A percentile compares a stretch with the other conserved stretches of the same genome.
Conservation (phyloP, 2,797 vertebrate species). For the Paramormyrops hopkinsi region DNA sequence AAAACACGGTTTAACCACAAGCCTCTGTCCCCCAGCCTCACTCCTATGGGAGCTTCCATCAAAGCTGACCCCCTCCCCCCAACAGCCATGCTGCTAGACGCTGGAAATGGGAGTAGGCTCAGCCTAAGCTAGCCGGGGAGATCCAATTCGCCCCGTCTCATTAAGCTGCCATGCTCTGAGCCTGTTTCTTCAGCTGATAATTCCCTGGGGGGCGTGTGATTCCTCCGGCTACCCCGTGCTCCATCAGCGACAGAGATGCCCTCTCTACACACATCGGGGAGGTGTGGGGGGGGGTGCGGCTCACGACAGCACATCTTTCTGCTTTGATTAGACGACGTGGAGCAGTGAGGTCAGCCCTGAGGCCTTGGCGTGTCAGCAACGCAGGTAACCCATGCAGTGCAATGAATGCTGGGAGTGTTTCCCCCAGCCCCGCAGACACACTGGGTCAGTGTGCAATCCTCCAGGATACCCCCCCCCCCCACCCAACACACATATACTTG, state of each 20-base stretch:
- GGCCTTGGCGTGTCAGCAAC: not conserved
- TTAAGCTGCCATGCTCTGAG: not conserved
- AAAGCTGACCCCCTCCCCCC: not conserved
- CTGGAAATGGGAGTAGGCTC: not conserved
- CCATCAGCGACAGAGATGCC: not conserved
- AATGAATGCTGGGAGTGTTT: not conserved
- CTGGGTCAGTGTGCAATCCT: not conserved
- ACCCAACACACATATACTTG: not conserved
- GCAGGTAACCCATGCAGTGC: not conserved
- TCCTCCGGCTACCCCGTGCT: not conserved
- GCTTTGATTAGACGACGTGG: not conserved
- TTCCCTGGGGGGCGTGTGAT: not conserved
- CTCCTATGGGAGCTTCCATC: not conserved
- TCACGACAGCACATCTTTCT: not conserved
- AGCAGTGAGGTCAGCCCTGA: not conserved
- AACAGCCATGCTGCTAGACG: not conserved
- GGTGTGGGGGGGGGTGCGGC: too few relatives aligned
- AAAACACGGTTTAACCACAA: not conserved
- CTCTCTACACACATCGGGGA: not conserved
- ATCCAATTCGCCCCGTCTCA: not conserved
- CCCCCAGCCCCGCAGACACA: not conserved
- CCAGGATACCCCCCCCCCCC: not conserved
- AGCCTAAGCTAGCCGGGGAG: not conserved
- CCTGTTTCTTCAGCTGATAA: conserved; percentile 4
- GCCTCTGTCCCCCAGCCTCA: not conserved